Percentiles rank a stretch among this genome's conserved stretches.
Evolutionary conservation across 1,140 invertebrate species (phyloP).

Genomic region (Drosophila albomicans): DNA sequence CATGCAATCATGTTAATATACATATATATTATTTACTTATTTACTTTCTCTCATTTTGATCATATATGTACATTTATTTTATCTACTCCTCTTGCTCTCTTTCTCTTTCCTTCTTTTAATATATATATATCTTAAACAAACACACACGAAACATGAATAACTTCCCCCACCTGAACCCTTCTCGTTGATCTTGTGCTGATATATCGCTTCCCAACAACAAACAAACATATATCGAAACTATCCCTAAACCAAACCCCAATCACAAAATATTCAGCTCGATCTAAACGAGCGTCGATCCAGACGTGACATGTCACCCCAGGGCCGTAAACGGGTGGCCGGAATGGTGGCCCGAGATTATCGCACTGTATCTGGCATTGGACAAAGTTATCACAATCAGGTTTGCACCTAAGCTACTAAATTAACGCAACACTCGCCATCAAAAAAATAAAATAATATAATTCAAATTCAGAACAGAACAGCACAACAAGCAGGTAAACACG

Average conservation of each 20-base stretch:
- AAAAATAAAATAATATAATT: not conserved
- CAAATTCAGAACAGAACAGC: slow-evolving; percentile 54
- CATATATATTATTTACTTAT: slow-evolving; percentile 20
- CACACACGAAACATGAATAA: slow-evolving; percentile 8
- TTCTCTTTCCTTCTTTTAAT: slow-evolving; percentile 51
- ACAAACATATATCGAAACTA: slow-evolving; percentile 24
- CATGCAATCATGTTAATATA: slow-evolving; percentile 33
- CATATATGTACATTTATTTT: slow-evolving; percentile 63
- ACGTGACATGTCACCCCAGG: slow-evolving; percentile 92
- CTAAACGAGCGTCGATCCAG: slow-evolving; percentile 86
- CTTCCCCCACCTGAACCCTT: not conserved
- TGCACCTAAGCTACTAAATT: slow-evolving; percentile 77
- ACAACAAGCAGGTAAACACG: slow-evolving; percentile 38
- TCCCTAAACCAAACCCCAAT: slow-evolving; percentile 13
- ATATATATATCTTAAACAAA: not conserved
- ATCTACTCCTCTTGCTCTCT: slow-evolving; percentile 61
- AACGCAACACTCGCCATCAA: slow-evolving; percentile 40
- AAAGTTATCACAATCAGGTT: slow-evolving; percentile 85
- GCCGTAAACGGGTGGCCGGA: slow-evolving; percentile 89
- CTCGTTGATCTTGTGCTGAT: slow-evolving; percentile 27
- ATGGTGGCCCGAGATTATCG: slow-evolving; percentile 87
- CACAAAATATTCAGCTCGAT: slow-evolving; percentile 74
- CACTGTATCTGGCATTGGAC: slow-evolving; percentile 85
- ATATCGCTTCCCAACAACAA: slow-evolving; percentile 1
- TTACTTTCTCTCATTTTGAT: slow-evolving; percentile 57